Conservation (phyloP, 2,113 vertebrate genomes). For the Prochilodus magdalenae region DNA sequence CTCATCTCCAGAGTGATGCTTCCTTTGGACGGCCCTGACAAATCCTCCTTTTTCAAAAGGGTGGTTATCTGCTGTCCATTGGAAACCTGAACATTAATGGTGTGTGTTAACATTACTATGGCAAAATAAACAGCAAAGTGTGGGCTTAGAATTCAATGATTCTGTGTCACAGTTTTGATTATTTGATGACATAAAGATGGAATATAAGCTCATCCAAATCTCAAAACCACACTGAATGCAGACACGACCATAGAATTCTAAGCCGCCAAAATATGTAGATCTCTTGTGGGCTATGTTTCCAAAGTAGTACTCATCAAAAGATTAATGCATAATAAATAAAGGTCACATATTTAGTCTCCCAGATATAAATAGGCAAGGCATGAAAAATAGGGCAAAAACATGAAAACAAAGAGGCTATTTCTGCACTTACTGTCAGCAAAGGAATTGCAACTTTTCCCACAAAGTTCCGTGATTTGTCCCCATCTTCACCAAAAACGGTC, state of each 20-base stretch:
- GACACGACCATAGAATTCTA: too few species aligned
- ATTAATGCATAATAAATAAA: neutral
- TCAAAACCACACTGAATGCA: too few species aligned
- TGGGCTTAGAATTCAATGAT: too few species aligned
- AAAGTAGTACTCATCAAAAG: neutral
- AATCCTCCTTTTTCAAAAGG: slow-evolving; percentile 89
- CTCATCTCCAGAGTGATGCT: slow-evolving; percentile 89
- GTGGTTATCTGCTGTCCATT: slow-evolving; percentile 85
- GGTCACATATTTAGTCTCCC: neutral
- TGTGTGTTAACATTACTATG: neutral
- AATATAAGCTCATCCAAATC: too few species aligned
- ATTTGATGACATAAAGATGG: too few species aligned
- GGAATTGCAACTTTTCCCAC: slow-evolving; percentile 95
- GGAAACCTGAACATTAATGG: slow-evolving; percentile 78
- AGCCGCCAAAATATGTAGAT: neutral
- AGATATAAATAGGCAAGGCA: slow-evolving; percentile 19
- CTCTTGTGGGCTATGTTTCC: neutral
- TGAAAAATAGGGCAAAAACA: neutral
- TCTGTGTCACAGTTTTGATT: too few species aligned
- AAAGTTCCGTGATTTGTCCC: slow-evolving; percentile 90
- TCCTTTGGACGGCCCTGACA: slow-evolving; percentile 86
- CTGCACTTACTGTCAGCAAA: slow-evolving; percentile 87
- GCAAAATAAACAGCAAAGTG: neutral
- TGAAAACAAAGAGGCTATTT: neutral
- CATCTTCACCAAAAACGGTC: slow-evolving; percentile 92